Percentiles rank a stretch among this genome's conserved stretches.
Evolutionary conservation across 35 echinoderm and acorn worm species (phyloP).

Genomic region (Apostichopus japonicus): DNA sequence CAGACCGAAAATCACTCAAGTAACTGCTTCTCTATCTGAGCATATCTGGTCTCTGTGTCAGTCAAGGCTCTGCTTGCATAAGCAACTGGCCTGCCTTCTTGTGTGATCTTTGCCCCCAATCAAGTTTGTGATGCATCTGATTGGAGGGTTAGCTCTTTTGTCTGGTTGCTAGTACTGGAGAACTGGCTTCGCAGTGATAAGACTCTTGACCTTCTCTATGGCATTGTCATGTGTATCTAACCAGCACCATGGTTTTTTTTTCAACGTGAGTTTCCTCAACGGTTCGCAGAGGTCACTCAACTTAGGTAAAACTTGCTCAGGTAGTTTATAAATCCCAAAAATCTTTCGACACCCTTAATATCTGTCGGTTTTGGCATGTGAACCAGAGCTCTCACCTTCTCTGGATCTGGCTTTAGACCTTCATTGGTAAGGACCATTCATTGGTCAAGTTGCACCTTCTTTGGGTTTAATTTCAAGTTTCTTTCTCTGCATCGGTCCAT

Average conservation of each 20-base stretch:
- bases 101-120: constrained; percentile 23
- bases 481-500: constrained; percentile 62
- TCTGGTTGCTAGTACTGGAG: neutral
- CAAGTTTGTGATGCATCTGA: constrained; percentile 26
- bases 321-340: constrained; percentile 61
- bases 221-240: neutral
- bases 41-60: constrained; percentile 39
- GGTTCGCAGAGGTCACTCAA: constrained; percentile 24
- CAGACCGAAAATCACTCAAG: constrained; percentile 44
- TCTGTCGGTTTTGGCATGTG: constrained; percentile 33
- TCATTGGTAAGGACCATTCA: constrained; percentile 44
- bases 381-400: constrained; percentile 37
- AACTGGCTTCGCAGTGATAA: neutral
- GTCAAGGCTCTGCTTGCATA: constrained; percentile 48
- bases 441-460: constrained; percentile 48
- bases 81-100: constrained; percentile 35
- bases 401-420: neutral
- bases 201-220: neutral
- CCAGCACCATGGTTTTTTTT: constrained; percentile 36
- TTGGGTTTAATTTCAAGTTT: constrained; percentile 58
- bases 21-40: constrained; percentile 63
- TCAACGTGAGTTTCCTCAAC: constrained; percentile 32
- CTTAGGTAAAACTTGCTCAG: constrained; percentile 56
- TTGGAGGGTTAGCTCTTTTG: neutral
- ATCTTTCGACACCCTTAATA: constrained; percentile 19